A percentile compares a stretch with the other conserved stretches of the same genome.
These are phyloP conservation scores for Zoanthus gigantus DNA, from an alignment of 92 coral and sea anemone species.

Conservation along the genomic window DNA sequence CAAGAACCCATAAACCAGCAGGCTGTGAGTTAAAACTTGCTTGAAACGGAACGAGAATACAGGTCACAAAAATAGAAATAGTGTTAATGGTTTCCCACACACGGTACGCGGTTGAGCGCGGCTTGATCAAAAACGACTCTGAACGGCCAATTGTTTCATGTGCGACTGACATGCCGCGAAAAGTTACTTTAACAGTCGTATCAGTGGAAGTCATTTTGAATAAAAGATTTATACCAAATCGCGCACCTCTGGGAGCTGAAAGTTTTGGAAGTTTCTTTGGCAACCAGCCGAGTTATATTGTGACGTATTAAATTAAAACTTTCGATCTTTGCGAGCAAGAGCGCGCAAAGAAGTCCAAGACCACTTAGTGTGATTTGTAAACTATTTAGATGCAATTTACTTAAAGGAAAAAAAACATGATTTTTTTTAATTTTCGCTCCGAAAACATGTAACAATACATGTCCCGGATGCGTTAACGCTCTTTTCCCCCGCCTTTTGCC, in stretches of 20 bases:
- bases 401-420: too few species aligned
- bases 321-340: neutral
- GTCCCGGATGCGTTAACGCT: too few species aligned
- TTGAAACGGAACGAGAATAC: slow-evolving; percentile 80
- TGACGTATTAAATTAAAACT: neutral
- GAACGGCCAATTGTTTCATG: slow-evolving; percentile 36
- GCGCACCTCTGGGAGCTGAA: neutral
- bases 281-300: neutral
- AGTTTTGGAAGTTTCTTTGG: neutral
- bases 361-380: too few species aligned
- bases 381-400: too few species aligned
- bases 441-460: too few species aligned
- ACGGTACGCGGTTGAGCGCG: slow-evolving; percentile 70
- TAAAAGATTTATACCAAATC: neutral
- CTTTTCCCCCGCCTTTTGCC: too few species aligned
- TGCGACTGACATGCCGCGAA: slow-evolving; percentile 77
- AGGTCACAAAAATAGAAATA: slow-evolving; percentile 62
- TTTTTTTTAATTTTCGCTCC: too few species aligned
- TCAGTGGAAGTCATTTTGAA: slow-evolving; percentile 58
- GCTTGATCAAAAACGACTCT: slow-evolving; percentile 63
- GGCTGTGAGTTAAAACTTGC: slow-evolving; percentile 73
- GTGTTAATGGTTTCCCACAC: slow-evolving; percentile 72
- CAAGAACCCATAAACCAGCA: slow-evolving; percentile 59
- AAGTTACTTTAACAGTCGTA: slow-evolving; percentile 74
- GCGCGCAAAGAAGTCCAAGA: neutral